Percentiles rank a stretch among this genome's conserved stretches.
Conservation (phyloP, 2,888 invertebrate species). For the Oligia latruncula region DNA sequence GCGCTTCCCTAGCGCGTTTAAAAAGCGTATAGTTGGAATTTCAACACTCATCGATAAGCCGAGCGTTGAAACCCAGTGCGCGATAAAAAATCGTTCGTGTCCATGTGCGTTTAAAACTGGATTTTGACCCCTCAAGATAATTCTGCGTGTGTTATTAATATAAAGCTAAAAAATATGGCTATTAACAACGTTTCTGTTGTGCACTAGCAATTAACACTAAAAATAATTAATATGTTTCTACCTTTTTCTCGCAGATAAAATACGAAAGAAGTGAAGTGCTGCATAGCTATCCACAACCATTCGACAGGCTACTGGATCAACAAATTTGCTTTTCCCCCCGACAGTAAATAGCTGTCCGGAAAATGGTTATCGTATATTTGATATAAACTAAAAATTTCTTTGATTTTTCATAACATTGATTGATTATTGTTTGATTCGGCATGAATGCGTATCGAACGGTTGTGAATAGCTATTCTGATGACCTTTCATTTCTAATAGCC, state of each 20-base stretch:
- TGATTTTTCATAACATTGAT: too few relatives aligned
- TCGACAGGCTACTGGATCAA: too few relatives aligned
- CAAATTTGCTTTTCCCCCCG: too few relatives aligned
- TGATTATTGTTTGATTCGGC: too few relatives aligned
- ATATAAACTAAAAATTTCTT: too few relatives aligned
- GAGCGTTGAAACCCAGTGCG: too few relatives aligned
- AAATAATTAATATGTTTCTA: not conserved
- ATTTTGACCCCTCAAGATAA: conserved; percentile 22
- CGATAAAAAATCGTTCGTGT: not conserved
- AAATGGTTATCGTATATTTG: too few relatives aligned
- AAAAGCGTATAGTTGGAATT: not conserved
- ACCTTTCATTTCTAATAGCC: not conserved
- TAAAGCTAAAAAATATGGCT: conserved; percentile 67
- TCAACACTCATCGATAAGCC: not conserved
- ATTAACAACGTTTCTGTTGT: conserved; percentile 18
- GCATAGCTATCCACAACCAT: too few relatives aligned
- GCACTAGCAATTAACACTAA: not conserved
- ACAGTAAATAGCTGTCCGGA: too few relatives aligned
- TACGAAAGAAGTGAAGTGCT: not conserved
- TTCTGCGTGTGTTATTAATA: conserved; percentile 27
- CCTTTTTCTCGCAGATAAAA: not conserved
- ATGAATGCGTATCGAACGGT: too few relatives aligned
- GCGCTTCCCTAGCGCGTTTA: not conserved
- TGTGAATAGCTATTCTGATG: not conserved
- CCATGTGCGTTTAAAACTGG: not conserved